These are phyloP conservation scores for Peromyscus polionotus DNA, from an alignment of 2,113 vertebrate species.

Conservation along the genomic window DNA sequence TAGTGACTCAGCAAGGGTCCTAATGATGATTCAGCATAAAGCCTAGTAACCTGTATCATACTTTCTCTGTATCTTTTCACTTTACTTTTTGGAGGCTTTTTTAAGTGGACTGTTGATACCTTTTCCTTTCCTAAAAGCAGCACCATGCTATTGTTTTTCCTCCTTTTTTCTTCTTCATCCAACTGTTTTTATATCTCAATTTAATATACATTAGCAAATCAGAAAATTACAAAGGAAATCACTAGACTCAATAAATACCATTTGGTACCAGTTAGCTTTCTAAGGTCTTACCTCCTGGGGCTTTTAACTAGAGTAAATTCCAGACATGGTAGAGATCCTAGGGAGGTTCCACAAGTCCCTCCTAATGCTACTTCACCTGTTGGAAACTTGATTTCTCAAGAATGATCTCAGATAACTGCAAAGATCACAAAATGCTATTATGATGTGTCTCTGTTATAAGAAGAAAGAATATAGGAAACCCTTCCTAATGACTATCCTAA, in stretches of 20 bases:
- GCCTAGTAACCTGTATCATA: neutral
- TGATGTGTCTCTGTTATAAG: neutral
- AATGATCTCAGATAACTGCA: neutral
- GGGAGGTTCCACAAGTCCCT: too few relatives aligned
- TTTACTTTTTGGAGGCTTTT: slow-evolving; percentile 20
- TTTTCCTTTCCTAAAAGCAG: slow-evolving; percentile 38
- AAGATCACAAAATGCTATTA: neutral
- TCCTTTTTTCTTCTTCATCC: neutral
- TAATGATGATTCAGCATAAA: neutral
- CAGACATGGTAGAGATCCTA: neutral
- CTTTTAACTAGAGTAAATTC: neutral
- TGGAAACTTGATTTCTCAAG: neutral
- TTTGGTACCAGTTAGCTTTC: neutral
- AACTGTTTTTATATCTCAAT: neutral
- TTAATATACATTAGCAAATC: slow-evolving; percentile 24
- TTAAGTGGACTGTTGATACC: neutral
- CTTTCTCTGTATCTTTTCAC: neutral
- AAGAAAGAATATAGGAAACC: neutral
- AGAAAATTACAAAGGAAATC: slow-evolving; percentile 21
- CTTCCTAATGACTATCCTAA: neutral
- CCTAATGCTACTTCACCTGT: neutral
- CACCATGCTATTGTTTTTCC: neutral
- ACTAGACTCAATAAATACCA: neutral
- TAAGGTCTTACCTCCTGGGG: neutral
- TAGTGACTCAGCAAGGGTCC: neutral